Base-by-base conservation (phyloP, 1,140 invertebrate genomes). In the Drosophila carrolli region DNA sequence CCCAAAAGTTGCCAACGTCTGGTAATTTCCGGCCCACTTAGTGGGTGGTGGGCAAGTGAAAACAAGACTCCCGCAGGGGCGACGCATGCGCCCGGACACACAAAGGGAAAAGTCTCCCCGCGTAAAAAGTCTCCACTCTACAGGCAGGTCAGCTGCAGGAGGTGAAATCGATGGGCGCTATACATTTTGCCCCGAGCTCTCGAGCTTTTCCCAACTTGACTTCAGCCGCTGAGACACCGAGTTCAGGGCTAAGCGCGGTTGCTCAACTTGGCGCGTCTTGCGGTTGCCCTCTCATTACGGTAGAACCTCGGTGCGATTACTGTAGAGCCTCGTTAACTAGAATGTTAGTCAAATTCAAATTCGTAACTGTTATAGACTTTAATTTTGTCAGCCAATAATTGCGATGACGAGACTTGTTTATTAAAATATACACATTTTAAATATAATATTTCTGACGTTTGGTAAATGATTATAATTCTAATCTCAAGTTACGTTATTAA, bases 171-270 rank as follows among this genome's bases (percentile, higher is more conserved):
- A 86, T 86, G 70, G 38, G 38, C 58, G 47, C 51, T 40, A 48
- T 16, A 63, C 73, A 8, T 84, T 65, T 78, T 44, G 59, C 55
- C 68, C 54, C 73, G 55, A 59, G 71, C 13, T 47, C 1, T 38
- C 55, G 41, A 79, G 75, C 83, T 88, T 85, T 85, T 59, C 57
- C 58, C 46, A 32, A 38, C 48, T 48, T 27, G 43, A 41, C 32
- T 41, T 27, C 48, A 51, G 9, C 2, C n/a, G 48, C 29, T n/a
- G 27, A 6, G 29, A 8, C 48, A 51, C 43, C 62, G 66, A 75
- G 83, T 86, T 86, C 83, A 86, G 71, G 83, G 83, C 83, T 86
- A 88, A 88, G 66, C 67, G 71, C 75, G 83, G 83, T 83, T 80
- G 79, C 79, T 88, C 83, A 88, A 86, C 83, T 65, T 47, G 6